Conservation (phyloP, 2,888 invertebrate genomes). For the Megastigmus dorsalis region DNA sequence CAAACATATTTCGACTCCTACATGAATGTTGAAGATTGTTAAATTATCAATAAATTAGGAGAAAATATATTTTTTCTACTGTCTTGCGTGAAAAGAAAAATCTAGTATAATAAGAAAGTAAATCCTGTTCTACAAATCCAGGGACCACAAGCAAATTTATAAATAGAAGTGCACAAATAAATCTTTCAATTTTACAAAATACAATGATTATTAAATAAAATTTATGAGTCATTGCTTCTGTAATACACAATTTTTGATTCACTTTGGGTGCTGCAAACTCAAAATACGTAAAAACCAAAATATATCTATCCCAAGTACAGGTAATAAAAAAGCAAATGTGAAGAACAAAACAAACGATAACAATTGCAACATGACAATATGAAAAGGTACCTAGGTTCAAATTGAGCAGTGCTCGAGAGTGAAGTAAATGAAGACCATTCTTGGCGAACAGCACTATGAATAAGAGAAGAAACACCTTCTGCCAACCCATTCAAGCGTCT, state of each 20-base stretch:
- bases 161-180: background rate
- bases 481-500: conserved; percentile 84
- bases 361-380: conserved; percentile 12
- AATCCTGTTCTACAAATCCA: background rate
- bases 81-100: background rate
- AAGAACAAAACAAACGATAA: conserved; percentile 19
- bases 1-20: conserved; percentile 84
- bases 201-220: background rate
- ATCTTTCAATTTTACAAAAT: background rate
- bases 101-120: background rate
- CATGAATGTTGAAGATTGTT: conserved; percentile 34
- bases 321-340: conserved; percentile 15
- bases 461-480: conserved; percentile 81
- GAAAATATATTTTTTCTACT: background rate
- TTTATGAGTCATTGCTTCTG: background rate
- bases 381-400: conserved; percentile 79
- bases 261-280: background rate
- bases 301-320: background rate
- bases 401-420: conserved; percentile 72
- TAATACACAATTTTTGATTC: background rate
- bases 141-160: background rate
- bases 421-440: conserved; percentile 74
- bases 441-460: conserved; percentile 82
- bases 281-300: conserved; percentile 30
- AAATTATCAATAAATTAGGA: background rate